These are phyloP conservation scores for Peromyscus eremicus DNA, from an alignment of 2,797 vertebrate genomes.

Conservation along the genomic window DNA sequence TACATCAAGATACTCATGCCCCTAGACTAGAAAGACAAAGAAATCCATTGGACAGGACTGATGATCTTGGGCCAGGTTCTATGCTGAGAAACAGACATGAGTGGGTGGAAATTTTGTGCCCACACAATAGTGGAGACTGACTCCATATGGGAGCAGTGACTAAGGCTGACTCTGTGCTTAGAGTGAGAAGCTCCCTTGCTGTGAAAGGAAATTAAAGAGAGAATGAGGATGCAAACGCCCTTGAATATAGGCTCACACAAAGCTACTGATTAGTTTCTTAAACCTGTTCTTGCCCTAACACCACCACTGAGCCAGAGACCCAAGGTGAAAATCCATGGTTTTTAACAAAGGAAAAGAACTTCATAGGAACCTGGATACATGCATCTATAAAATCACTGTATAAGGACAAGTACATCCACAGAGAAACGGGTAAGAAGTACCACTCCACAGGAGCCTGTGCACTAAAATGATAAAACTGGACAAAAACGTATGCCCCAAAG, in stretches of 20 bases:
- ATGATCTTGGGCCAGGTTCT: neutral
- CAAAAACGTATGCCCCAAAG: neutral
- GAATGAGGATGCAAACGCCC: neutral
- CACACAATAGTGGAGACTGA: neutral
- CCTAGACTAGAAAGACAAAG: neutral
- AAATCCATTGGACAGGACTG: neutral
- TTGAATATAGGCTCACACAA: neutral
- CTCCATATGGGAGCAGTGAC: neutral
- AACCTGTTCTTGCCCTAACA: neutral
- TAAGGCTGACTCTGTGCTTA: neutral
- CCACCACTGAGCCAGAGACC: neutral
- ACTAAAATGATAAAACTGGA: neutral
- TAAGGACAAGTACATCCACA: neutral
- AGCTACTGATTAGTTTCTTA: neutral
- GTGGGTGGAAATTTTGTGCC: neutral
- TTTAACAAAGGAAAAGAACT: neutral
- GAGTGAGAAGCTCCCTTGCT: neutral
- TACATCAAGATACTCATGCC: neutral
- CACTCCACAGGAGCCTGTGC: neutral
- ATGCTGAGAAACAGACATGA: neutral
- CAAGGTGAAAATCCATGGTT: neutral
- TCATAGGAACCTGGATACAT: neutral
- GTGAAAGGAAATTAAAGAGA: conserved; percentile 10
- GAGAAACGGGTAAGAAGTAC: neutral
- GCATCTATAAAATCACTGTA: neutral